These are phyloP conservation scores for Dicentrarchus labrax DNA, from an alignment of 2,113 vertebrate species.

Conservation along the genomic window DNA sequence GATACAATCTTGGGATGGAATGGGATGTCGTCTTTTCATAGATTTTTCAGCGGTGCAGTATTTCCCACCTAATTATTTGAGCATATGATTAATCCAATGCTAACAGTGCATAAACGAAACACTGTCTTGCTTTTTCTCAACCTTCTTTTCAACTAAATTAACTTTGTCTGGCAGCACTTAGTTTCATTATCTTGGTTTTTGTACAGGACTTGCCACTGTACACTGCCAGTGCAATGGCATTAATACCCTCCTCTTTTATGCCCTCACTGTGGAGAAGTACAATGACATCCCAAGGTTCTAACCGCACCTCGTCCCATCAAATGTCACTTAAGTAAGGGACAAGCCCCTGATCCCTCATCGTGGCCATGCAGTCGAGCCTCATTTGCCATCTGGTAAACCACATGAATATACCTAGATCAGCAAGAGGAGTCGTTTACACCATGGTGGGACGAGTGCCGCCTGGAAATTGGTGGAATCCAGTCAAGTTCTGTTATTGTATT, in stretches of 20 bases:
- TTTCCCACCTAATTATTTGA: neutral
- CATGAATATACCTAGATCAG: slow-evolving; percentile 43
- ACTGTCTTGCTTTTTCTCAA: neutral
- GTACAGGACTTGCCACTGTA: neutral
- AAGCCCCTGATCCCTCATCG: slow-evolving; percentile 17
- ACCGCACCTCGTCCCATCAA: slow-evolving; percentile 48
- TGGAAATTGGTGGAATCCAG: too few relatives aligned
- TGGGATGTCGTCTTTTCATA: too few relatives aligned
- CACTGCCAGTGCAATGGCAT: neutral
- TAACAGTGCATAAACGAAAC: too few relatives aligned
- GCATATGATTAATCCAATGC: too few relatives aligned
- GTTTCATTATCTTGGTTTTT: neutral
- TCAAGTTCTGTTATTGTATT: too few relatives aligned
- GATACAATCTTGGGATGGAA: too few relatives aligned
- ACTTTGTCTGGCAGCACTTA: neutral
- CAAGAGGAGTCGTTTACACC: slow-evolving; percentile 50
- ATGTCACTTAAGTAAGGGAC: slow-evolving; percentile 63
- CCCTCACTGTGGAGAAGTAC: slow-evolving; percentile 31
- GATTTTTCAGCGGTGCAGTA: too few relatives aligned
- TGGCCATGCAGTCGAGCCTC: slow-evolving; percentile 46
- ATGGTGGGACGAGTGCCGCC: slow-evolving; percentile 33
- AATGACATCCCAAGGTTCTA: slow-evolving; percentile 56
- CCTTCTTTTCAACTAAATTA: neutral
- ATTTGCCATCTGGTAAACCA: slow-evolving; percentile 71
- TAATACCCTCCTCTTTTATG: neutral